These are phyloP conservation scores for Rhadinocentrus ornatus DNA, from an alignment of 2,797 vertebrate genomes.

Conservation along the genomic window DNA sequence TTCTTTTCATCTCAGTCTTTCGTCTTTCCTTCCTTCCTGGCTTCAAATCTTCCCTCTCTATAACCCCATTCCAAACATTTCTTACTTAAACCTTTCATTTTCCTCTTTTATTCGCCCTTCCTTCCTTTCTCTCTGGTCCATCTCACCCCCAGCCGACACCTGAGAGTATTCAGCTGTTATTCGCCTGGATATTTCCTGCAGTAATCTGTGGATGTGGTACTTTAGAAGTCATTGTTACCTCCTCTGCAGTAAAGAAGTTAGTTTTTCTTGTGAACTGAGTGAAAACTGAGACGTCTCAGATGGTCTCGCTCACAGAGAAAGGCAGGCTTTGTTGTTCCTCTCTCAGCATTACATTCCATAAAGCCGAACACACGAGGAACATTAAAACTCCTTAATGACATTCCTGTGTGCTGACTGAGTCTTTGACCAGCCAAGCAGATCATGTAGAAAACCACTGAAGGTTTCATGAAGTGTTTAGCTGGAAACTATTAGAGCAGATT, in stretches of 20 bases:
- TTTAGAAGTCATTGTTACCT: background rate
- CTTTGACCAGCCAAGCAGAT: background rate
- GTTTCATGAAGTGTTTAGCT: background rate
- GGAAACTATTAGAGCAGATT: conserved; percentile 1
- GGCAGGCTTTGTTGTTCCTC: conserved; percentile 19
- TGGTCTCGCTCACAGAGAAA: conserved; percentile 13
- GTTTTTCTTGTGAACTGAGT: background rate
- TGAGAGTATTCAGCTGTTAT: background rate
- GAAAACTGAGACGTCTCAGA: conserved; percentile 6
- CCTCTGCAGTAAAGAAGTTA: background rate
- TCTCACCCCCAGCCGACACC: background rate
- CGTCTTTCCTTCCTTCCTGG: background rate
- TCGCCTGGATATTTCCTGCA: background rate
- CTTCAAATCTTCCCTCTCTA: background rate
- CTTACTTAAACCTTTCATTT: background rate
- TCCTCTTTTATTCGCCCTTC: background rate
- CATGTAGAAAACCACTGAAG: background rate
- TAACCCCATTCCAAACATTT: background rate
- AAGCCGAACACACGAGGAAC: conserved; percentile 8
- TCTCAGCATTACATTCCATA: conserved; percentile 25
- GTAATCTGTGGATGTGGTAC: no score
- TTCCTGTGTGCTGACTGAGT: conserved; percentile 15
- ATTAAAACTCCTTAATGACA: conserved; percentile 24
- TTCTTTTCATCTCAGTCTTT: background rate
- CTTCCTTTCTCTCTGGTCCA: background rate